These are phyloP conservation scores for Ctenosaura bakeri DNA, from an alignment of 2,797 vertebrate species.

Conservation along the genomic window DNA sequence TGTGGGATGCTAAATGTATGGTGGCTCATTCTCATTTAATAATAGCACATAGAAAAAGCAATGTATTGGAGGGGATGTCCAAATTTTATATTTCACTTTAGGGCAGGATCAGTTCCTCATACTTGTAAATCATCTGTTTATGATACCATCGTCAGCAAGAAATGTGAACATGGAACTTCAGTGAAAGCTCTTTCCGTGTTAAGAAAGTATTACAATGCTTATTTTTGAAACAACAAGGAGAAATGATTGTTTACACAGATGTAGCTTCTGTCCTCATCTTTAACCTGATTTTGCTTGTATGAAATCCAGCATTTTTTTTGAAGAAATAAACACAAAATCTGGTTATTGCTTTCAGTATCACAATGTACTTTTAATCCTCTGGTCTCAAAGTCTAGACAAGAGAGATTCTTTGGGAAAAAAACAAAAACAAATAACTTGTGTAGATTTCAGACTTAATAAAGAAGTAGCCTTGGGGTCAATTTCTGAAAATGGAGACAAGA, in stretches of 20 bases:
- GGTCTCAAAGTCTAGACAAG: conserved; percentile 22
- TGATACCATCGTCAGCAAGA: background rate
- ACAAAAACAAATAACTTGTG: conserved; percentile 12
- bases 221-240: background rate
- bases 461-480: background rate
- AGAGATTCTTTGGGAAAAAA: background rate
- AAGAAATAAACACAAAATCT: background rate
- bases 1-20: background rate
- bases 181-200: background rate
- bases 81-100: background rate
- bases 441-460: background rate
- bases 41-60: background rate
- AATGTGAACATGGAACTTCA: background rate
- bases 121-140: background rate
- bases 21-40: background rate
- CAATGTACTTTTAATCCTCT: background rate
- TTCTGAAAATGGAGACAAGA: conserved; percentile 15
- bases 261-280: background rate
- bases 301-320: conserved; percentile 1
- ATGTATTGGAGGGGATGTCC: background rate
- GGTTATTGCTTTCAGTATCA: background rate
- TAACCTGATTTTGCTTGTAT: conserved; percentile 8
- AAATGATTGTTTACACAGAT: background rate
- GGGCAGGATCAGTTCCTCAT: background rate
- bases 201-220: background rate